These are phyloP conservation scores for Acanthoscelides obtectus DNA, from an alignment of 2,888 invertebrate species.

Conservation along the genomic window DNA sequence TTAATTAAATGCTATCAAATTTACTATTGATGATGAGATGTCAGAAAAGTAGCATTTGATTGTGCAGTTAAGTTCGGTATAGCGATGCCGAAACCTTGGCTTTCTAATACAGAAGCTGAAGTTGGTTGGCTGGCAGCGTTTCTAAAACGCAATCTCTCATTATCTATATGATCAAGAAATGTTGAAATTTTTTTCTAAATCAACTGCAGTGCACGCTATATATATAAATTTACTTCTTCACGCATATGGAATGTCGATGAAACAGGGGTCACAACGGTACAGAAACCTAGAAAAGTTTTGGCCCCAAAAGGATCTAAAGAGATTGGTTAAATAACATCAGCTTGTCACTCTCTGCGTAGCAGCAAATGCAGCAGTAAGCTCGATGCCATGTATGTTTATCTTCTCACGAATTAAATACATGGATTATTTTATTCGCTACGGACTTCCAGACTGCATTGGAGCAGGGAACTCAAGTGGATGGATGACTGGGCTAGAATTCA, in stretches of 20 bases:
- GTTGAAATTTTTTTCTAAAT: not conserved
- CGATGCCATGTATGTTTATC: not conserved
- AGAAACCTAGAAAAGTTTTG: not conserved
- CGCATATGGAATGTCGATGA: conserved; percentile 1
- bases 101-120: too few species aligned
- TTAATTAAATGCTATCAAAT: not conserved
- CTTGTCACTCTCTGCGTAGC: not conserved
- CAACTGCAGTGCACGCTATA: not conserved
- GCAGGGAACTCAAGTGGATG: not conserved
- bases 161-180: too few species aligned
- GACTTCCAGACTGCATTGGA: not conserved
- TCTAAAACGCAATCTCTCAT: too few species aligned
- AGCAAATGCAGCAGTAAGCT: not conserved
- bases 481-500: not conserved
- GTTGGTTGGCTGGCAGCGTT: too few species aligned
- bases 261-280: not conserved
- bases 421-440: not conserved
- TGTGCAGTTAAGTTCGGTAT: too few species aligned
- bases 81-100: too few species aligned
- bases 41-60: too few species aligned
- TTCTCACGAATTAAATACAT: not conserved
- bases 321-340: not conserved
- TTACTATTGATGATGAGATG: too few species aligned
- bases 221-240: not conserved
- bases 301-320: not conserved